Evolutionary conservation across 2,888 invertebrate genomes (phyloP), one percentile per base, ranked within the genome.

Genomic region (Limenitis camilla): DNA sequence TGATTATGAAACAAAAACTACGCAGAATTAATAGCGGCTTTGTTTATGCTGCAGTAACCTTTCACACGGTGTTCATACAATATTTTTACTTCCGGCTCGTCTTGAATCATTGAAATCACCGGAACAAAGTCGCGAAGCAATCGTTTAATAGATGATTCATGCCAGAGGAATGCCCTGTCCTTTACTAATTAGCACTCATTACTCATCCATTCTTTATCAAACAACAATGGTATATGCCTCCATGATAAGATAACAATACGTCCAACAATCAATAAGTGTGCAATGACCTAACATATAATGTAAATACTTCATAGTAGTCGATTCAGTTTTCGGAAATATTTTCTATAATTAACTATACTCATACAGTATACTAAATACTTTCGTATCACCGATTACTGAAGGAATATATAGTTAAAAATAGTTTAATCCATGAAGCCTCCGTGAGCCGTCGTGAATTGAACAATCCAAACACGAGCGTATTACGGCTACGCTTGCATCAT

Each of bases 131-230:
- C 49, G 51, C 40, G 40, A 42, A 48, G 50, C 58, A 43, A 60
- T 61, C 61, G 53, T 43, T 53, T 56, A 56, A 60, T 59, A 39
- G 46, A 31, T 84, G 84, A 85, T 61, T 84, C 84, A 85, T 59
- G 53, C 11, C 60, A 60, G 71, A 76, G 81, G 81, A 83, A 81
- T 78, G 85, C 78, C 78, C 76, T 68, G 63, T 76, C 81, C 76
- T 77, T 74, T 58, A 67, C 73, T 78, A 81, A 83, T 83, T 81
- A 83, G 66, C 68, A 70, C 70, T 71, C 69, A 72, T 85, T 82
- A 81, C 74, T 82, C 85, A 83, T 77, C 71, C 68, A 67, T 68
- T 68, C 67, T 65, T 74, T 77, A 80, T 80, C 74, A 73, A 67
- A 71, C 61, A 62, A 69, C 64, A 66, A 66, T 67, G 60, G 53